Percentiles rank a stretch among this genome's conserved stretches.
Conservation (phyloP, 2,888 invertebrate species). For the Hydroisotoma schaefferi region DNA sequence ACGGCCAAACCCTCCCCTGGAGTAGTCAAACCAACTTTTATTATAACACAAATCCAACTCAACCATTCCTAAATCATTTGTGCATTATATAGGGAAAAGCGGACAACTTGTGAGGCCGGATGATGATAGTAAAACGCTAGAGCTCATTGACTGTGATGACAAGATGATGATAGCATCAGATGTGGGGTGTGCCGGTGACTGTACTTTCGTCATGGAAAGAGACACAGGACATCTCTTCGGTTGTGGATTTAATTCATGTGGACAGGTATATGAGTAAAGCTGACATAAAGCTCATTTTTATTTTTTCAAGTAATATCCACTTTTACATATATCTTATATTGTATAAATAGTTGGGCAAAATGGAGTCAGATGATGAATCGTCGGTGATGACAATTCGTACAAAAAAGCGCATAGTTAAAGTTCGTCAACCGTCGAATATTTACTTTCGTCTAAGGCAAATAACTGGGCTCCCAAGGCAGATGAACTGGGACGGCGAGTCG, state of each 20-base stretch:
- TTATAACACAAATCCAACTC: too few species aligned
- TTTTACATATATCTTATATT: not conserved
- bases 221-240: conserved; percentile 39
- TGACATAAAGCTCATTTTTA: too few species aligned
- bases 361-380: conserved; percentile 46
- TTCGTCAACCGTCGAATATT: conserved; percentile 48
- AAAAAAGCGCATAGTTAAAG: conserved; percentile 47
- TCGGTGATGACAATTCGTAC: conserved; percentile 47
- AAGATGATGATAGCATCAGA: conserved; percentile 44
- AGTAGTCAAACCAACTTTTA: too few species aligned
- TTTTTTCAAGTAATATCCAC: not conserved
- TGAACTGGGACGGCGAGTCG: conserved; percentile 35
- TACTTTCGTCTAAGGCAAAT: conserved; percentile 46
- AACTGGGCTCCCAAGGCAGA: conserved; percentile 42
- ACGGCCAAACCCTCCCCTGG: too few species aligned
- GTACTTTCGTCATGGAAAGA: conserved; percentile 46
- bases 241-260: conserved; percentile 47
- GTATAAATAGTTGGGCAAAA: conserved; percentile 35
- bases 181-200: conserved; percentile 46
- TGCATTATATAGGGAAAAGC: conserved; percentile 31
- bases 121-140: conserved; percentile 45
- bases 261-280: conserved; percentile 26
- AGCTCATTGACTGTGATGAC: conserved; percentile 46
- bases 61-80: not conserved
- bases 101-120: conserved; percentile 47